Evolutionary conservation across 53 echinoderm and acorn worm genomes (phyloP).

Genomic region (Actinopyga echinites): DNA sequence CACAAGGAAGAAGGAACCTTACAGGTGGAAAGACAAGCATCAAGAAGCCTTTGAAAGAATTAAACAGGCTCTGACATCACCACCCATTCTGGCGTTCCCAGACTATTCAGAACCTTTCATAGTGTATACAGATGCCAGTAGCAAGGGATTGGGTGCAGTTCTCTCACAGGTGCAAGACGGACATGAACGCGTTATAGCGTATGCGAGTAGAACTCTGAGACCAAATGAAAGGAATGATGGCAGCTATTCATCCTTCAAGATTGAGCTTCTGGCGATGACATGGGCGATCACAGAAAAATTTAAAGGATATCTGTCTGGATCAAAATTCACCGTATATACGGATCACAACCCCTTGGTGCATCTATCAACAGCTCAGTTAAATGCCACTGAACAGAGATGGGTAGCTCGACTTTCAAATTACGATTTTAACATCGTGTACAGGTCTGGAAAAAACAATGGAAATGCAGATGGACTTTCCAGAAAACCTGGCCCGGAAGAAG

Average conservation of each 20-base stretch:
- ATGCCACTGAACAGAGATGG: slow-evolving; percentile 18
- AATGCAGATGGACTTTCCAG: slow-evolving; percentile 39
- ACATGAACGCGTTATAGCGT: slow-evolving; percentile 19
- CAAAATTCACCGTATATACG: slow-evolving; percentile 16
- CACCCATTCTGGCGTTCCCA: slow-evolving; percentile 36
- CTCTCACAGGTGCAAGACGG: slow-evolving; percentile 19
- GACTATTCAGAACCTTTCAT: slow-evolving; percentile 15
- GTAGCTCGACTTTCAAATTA: slow-evolving; percentile 19
- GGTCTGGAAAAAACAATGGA: neutral
- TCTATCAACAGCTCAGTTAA: neutral
- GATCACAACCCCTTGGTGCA: slow-evolving; percentile 35
- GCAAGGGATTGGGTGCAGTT: neutral
- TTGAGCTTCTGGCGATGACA: slow-evolving; percentile 4
- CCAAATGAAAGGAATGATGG: slow-evolving; percentile 23
- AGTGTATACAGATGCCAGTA: slow-evolving; percentile 21
- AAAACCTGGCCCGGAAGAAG: neutral
- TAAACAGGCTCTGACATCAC: neutral
- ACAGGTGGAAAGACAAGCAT: neutral
- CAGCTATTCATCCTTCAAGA: slow-evolving; percentile 28
- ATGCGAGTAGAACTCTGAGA: slow-evolving; percentile 27
- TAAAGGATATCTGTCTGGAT: slow-evolving; percentile 8
- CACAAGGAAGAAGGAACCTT: neutral
- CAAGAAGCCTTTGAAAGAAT: slow-evolving; percentile 16
- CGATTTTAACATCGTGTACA: slow-evolving; percentile 3
- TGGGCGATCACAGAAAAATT: slow-evolving; percentile 15